Evolutionary conservation across 2,797 vertebrate genomes (phyloP).

Genomic region (Champsocephalus esox): DNA sequence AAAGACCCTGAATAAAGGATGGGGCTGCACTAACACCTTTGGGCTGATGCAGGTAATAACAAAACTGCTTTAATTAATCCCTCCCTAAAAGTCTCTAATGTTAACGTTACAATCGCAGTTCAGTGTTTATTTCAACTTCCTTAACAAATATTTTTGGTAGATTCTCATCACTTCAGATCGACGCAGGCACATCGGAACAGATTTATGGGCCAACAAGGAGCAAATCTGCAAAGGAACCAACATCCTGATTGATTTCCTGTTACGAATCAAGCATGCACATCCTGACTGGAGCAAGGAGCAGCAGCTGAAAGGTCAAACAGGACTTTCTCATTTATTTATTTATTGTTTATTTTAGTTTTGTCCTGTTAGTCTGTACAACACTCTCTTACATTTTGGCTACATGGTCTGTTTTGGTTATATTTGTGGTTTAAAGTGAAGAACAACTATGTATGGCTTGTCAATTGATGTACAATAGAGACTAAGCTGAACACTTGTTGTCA

Average conservation of each 20-base stretch:
- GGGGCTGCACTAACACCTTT: slow-evolving; percentile 51
- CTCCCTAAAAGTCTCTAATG: neutral
- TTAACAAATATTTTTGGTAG: slow-evolving; percentile 26
- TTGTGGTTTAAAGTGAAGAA: too few relatives aligned
- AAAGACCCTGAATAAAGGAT: neutral
- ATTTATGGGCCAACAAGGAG: slow-evolving; percentile 47
- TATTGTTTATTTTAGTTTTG: too few relatives aligned
- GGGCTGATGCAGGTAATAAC: slow-evolving; percentile 71
- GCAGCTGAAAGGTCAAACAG: slow-evolving; percentile 52
- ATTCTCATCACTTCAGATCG: slow-evolving; percentile 45
- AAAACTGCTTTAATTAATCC: neutral
- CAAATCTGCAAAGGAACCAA: slow-evolving; percentile 53
- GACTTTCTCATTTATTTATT: too few relatives aligned
- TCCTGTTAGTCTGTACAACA: too few relatives aligned
- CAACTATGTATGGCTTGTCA: too few relatives aligned
- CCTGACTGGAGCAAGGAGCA: neutral
- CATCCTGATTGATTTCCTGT: slow-evolving; percentile 49
- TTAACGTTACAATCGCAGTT: neutral
- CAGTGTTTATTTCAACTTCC: fast-evolving
- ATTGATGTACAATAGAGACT: too few relatives aligned
- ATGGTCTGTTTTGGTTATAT: slow-evolving; percentile 49
- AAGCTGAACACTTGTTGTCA: too few relatives aligned
- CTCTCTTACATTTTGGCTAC: too few relatives aligned
- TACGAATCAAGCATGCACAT: neutral
- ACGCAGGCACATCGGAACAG: neutral